Base-by-base conservation (phyloP, 37 sponge, comb jelly and placozoan species). In the Ephydatia muelleri region DNA sequence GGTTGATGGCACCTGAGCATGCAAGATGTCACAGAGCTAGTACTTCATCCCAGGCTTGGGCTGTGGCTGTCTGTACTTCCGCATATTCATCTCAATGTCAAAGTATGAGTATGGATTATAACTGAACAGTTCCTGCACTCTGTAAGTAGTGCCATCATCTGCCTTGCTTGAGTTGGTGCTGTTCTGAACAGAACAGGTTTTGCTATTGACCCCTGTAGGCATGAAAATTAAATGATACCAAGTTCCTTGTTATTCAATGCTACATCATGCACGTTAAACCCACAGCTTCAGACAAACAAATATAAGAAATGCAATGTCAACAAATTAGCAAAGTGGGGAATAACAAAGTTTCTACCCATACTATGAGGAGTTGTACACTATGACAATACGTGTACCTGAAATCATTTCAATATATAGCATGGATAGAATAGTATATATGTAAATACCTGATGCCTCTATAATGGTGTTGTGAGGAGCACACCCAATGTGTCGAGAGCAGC, bases 61-160 rank as follows among this genome's bases (percentile, higher is more conserved):
- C 73, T 92, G 93, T 65, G 85, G 75, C 43, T 85, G 78, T 30
- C 93, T 35, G 37, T 88, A 77, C 67, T 76, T 73, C 6, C 65
- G 28, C 83, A 92, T 75, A 0, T 80, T 80, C 49, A 38, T 36
- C 1, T 92, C 89, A 49, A 92, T 78, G 72, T 92, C 93, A 72
- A 88, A 92, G 66, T 82, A 92, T 11, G 93, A 92, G 65, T 70
- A n/a, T 26, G 78, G 72, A 32, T 88, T 85, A 66, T 92, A 92
- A 19, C 49, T 13, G 57, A 76, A 89, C 34, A 89, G 88, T 49
- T 92, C 93, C 48, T 70, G 86, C 23, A 88, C 89, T 69, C 86
- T 85, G 85, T 92, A 92, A 2, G 33, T 68, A 48, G 13, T 48
- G 3, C 31, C 22, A 65, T 70, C 70, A 21, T 5, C 86, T 14